These are phyloP conservation scores for Patella ulyssiponensis DNA, from an alignment of 2,888 invertebrate genomes.

Conservation along the genomic window DNA sequence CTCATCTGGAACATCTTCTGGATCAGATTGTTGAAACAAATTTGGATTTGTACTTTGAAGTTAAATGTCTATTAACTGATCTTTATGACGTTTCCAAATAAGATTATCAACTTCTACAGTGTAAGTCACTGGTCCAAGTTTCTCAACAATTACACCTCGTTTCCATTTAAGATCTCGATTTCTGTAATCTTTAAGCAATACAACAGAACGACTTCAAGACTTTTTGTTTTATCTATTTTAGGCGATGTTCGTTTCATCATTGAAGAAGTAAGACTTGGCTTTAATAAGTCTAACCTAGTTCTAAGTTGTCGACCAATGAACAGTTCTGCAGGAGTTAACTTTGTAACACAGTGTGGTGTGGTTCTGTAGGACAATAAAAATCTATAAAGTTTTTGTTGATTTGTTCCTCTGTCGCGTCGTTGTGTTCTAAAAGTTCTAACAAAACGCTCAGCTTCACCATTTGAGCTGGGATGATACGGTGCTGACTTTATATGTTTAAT, in stretches of 20 bases:
- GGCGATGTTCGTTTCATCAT: not conserved
- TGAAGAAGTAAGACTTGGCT: not conserved
- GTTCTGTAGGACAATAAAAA: not conserved
- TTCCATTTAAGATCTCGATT: not conserved
- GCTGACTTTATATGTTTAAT: constrained; percentile 35
- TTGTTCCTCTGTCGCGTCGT: not conserved
- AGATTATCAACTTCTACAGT: not conserved
- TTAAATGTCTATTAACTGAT: not conserved
- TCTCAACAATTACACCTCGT: not conserved
- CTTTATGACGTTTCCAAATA: not conserved
- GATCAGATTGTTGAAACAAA: no score
- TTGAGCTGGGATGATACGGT: constrained; percentile 56
- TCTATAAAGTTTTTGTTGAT: not conserved
- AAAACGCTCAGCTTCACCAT: constrained; percentile 56
- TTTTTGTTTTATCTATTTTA: not conserved
- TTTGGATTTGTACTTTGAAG: no score
- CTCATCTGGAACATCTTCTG: no score
- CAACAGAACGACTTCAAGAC: not conserved
- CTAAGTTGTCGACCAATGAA: not conserved
- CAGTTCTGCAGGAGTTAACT: not conserved
- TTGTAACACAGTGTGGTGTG: not conserved
- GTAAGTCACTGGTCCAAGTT: not conserved
- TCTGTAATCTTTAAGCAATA: not conserved
- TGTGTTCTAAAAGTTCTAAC: constrained; percentile 1
- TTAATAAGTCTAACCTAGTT: not conserved